A percentile compares a stretch with the other conserved stretches of the same genome.
Conservation (phyloP, 92 coral and sea anemone species). For the Palythoa grandiflora region DNA sequence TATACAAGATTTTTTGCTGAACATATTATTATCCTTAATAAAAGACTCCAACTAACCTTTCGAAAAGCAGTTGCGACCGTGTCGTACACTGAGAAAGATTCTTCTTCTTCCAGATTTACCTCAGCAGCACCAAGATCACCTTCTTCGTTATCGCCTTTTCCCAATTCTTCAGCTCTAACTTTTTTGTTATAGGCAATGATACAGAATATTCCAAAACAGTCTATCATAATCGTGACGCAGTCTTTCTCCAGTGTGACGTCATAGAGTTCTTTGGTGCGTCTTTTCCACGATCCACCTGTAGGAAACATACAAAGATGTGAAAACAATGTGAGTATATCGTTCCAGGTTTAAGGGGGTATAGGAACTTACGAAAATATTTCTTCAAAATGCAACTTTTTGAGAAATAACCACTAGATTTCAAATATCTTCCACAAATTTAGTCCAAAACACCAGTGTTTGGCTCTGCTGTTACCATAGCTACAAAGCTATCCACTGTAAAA, state of each 20-base stretch:
- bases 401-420: too few relatives aligned
- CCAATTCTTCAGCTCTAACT: conserved; percentile 14
- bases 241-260: conserved; percentile 37
- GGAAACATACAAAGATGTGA: too few relatives aligned
- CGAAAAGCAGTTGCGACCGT: conserved; percentile 34
- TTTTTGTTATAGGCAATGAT: conserved; percentile 39
- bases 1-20: not conserved
- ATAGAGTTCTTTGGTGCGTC: not conserved
- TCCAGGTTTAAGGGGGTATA: too few relatives aligned
- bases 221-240: conserved; percentile 12
- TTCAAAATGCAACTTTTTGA: too few relatives aligned
- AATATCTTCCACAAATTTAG: too few relatives aligned
- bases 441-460: too few relatives aligned
- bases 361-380: too few relatives aligned
- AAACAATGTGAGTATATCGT: too few relatives aligned
- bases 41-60: not conserved
- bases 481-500: too few relatives aligned
- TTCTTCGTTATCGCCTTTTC: not conserved
- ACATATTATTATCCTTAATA: not conserved
- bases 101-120: not conserved
- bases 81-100: conserved; percentile 12
- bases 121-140: not conserved
- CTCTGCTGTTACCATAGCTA: too few relatives aligned
- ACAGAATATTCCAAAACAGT: conserved; percentile 43
- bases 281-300: conserved; percentile 38